These are phyloP conservation scores for Sebastiscus albofasciatus DNA, from an alignment of 2,797 vertebrate genomes.

Conservation along the genomic window DNA sequence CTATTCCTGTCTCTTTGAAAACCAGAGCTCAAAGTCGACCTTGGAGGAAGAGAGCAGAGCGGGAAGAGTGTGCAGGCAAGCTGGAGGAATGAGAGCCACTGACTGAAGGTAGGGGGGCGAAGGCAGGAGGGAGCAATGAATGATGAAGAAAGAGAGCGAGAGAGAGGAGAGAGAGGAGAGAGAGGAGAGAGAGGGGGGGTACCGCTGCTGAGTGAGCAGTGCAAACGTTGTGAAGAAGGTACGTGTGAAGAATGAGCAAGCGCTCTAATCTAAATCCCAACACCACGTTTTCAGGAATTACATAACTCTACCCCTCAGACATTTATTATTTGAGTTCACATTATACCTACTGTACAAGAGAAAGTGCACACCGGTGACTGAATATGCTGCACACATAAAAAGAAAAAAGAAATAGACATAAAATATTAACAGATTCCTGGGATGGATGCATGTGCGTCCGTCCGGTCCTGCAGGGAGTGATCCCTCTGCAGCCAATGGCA, in stretches of 20 bases:
- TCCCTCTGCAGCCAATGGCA: conserved; percentile 20
- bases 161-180: background rate
- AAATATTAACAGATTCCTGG: conserved; percentile 42
- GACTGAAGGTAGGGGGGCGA: conserved; percentile 46
- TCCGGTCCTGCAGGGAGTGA: background rate
- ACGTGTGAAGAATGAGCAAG: conserved; percentile 61
- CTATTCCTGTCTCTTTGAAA: conserved; percentile 70
- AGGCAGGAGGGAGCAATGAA: conserved; percentile 1
- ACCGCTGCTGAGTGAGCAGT: conserved; percentile 31
- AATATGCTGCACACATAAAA: conserved; percentile 4
- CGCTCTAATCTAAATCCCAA: conserved; percentile 34
- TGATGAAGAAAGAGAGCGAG: conserved; percentile 27
- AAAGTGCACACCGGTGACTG: background rate
- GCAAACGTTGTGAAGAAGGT: conserved; percentile 32
- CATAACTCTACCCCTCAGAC: conserved; percentile 19
- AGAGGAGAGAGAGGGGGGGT: background rate
- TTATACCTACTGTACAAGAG: background rate
- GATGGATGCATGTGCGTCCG: background rate
- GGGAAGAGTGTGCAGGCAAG: conserved; percentile 41
- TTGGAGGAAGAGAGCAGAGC: conserved; percentile 66
- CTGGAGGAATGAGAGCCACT: conserved; percentile 35
- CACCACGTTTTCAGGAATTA: conserved; percentile 20
- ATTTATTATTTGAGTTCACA: background rate
- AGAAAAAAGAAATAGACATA: background rate
- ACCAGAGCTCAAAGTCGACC: conserved; percentile 72